These are phyloP conservation scores for Neoascia interrupta DNA, from an alignment of 2,888 invertebrate species.

Conservation along the genomic window DNA sequence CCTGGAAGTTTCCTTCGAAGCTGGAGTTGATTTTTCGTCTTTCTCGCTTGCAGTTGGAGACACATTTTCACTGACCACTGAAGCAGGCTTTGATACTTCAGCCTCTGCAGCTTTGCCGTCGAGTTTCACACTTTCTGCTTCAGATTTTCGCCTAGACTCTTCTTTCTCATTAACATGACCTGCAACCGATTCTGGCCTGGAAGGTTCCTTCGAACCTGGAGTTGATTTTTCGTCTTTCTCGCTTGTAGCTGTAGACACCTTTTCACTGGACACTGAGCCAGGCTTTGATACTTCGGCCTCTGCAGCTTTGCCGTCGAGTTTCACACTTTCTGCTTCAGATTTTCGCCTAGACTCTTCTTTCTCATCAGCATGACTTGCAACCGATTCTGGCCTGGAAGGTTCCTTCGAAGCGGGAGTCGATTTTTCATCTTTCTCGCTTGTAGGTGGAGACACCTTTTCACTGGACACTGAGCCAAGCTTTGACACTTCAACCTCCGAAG, in stretches of 20 bases:
- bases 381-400: slow-evolving; percentile 51
- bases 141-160: slow-evolving; percentile 23
- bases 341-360: slow-evolving; percentile 16
- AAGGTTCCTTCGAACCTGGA: slow-evolving; percentile 51
- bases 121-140: slow-evolving; percentile 31
- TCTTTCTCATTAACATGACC: slow-evolving; percentile 5
- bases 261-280: neutral
- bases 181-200: slow-evolving; percentile 63
- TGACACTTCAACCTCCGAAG: neutral
- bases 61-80: slow-evolving; percentile 10
- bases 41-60: slow-evolving; percentile 35
- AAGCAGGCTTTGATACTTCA: neutral
- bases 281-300: neutral
- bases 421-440: slow-evolving; percentile 30
- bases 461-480: too few relatives aligned
- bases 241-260: too few relatives aligned
- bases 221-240: slow-evolving; percentile 46
- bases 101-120: neutral
- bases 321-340: slow-evolving; percentile 54
- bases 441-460: slow-evolving; percentile 13
- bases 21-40: slow-evolving; percentile 13
- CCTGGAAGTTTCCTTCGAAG: slow-evolving; percentile 66
- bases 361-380: slow-evolving; percentile 59
- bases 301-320: slow-evolving; percentile 11
- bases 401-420: slow-evolving; percentile 62